These are phyloP conservation scores for Cheilosia variabilis DNA, from an alignment of 2,888 invertebrate species.

Conservation along the genomic window DNA sequence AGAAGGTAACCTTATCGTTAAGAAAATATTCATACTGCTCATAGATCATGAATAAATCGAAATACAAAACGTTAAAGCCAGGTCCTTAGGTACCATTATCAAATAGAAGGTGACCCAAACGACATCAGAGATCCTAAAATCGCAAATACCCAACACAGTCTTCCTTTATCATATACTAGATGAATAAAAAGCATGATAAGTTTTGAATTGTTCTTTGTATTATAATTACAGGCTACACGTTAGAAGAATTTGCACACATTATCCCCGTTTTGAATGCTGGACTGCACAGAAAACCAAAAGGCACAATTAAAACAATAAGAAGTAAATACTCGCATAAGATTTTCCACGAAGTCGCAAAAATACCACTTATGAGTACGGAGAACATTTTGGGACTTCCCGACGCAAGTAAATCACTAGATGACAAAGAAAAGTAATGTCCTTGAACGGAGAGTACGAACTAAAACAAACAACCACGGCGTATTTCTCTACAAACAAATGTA, in stretches of 20 bases:
- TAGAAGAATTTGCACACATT: constrained; percentile 89
- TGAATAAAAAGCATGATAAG: not conserved
- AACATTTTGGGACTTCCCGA: constrained; percentile 79
- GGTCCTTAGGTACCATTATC: no score
- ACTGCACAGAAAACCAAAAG: constrained; percentile 90
- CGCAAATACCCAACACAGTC: no score
- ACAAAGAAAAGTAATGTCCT: constrained; percentile 54
- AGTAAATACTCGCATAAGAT: constrained; percentile 97
- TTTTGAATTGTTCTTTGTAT: not conserved
- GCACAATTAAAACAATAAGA: constrained; percentile 92
- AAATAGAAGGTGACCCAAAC: no score
- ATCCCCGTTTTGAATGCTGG: constrained; percentile 90
- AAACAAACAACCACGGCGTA: constrained; percentile 13
- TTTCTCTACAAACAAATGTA: constrained; percentile 35
- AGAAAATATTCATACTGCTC: no score
- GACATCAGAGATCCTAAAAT: no score
- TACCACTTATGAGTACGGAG: constrained; percentile 85
- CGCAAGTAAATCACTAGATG: constrained; percentile 42
- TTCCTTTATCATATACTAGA: not conserved
- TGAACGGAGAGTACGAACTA: constrained; percentile 12
- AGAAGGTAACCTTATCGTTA: no score
- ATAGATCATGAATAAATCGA: no score
- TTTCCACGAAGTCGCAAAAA: constrained; percentile 96
- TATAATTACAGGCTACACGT: constrained; percentile 87
- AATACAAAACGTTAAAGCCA: no score